A percentile compares a stretch with the other conserved stretches of the same genome.
These are phyloP conservation scores for Gymnorhina tibicen DNA, from an alignment of 2,113 vertebrate genomes.

Conservation along the genomic window DNA sequence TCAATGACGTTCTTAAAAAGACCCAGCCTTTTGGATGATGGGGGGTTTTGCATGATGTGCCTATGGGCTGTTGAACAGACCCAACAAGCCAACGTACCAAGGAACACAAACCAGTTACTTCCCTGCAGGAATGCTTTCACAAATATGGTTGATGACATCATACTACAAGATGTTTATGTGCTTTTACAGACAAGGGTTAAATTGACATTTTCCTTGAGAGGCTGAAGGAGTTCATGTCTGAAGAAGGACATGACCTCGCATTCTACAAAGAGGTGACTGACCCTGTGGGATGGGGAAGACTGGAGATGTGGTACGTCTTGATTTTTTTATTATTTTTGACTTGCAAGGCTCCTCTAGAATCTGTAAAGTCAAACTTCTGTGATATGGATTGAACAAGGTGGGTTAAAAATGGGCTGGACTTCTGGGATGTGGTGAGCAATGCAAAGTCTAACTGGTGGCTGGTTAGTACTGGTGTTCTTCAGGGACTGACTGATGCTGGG, in stretches of 20 bases:
- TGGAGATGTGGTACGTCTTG: fast-evolving
- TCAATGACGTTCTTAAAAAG: background rate
- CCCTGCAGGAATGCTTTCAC: background rate
- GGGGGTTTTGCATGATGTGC: background rate
- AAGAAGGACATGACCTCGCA: background rate
- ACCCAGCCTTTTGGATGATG: background rate
- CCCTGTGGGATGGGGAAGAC: background rate
- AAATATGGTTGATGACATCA: background rate
- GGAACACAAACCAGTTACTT: background rate
- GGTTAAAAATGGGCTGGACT: background rate
- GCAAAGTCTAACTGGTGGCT: background rate
- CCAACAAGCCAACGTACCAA: fast-evolving
- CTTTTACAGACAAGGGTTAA: background rate
- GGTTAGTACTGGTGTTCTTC: background rate
- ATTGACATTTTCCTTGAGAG: background rate
- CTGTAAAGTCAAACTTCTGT: background rate
- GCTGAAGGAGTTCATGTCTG: background rate
- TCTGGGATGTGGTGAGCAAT: background rate
- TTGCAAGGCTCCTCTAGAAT: background rate
- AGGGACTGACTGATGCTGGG: background rate
- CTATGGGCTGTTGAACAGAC: background rate
- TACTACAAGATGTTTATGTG: background rate
- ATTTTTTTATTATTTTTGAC: background rate
- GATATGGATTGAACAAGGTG: background rate
- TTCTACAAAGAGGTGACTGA: background rate